Evolutionary conservation across 2,797 vertebrate species (phyloP), one percentile per base, ranked within the genome.

Genomic region (Australoheros facetus): DNA sequence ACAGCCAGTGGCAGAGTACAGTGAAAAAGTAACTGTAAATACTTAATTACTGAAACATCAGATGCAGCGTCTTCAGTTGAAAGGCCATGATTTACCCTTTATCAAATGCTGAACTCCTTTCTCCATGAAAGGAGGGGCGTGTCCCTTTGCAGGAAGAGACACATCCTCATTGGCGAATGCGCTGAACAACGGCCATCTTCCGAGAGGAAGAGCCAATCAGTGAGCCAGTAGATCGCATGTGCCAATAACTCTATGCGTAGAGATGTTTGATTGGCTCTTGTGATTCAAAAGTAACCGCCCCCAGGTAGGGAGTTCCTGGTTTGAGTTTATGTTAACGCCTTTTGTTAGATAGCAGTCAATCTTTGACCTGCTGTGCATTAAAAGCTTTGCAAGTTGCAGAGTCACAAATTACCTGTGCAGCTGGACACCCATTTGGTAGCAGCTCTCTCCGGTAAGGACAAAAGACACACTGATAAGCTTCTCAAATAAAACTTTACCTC

Each of bases 161-260:
- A 3, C 4, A 1, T 37, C 55, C 51, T 82, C 12, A 93, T 92
- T 92, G 89, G 90, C 59, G 3, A 51, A 53, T 58, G 13, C 0
- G 13, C 21, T 26, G 56, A 54, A 79, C 76, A 58, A 80, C 77
- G 59, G 32, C 11, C 71, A 92, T 96, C 94, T 92, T 94, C 93
- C 94, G 95, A 95, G 88, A 71, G 6, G 2, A 81, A 2, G 13
- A 84, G n/a, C 95, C 94, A 96, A 92, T 93, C 70, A 86, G 21
- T 34, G 64, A 71, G 6, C 26, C 19, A 12, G 13, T 2, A 64
- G 3, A 85, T 59, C 84, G 82, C 83, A 85, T 69, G 91, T 86
- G 87, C 48, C 0, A 3, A 26, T 79, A 70, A 28, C 8, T 70
- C 73, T 10, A 56, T 32, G 14, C 37, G 74, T 62, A 3, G 30